Evolutionary conservation across 2,888 invertebrate genomes (phyloP).

Genomic region (Tethea ocularis): DNA sequence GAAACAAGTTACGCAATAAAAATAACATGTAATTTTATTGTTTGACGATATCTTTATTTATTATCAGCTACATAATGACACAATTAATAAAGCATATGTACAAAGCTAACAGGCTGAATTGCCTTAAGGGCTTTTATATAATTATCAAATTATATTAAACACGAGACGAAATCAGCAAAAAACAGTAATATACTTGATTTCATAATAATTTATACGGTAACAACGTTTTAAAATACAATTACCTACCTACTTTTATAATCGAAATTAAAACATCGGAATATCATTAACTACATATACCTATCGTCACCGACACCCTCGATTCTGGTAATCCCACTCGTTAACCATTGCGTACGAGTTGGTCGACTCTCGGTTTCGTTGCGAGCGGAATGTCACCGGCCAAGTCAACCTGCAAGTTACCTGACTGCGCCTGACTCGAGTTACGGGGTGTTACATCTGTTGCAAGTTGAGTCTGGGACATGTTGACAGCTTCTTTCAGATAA

Average conservation of each 20-base stretch:
- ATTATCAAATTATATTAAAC: no score
- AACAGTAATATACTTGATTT: not conserved
- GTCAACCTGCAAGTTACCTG: slow-evolving; percentile 42
- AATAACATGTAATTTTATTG: not conserved
- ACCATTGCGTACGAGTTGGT: slow-evolving; percentile 50
- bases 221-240: not conserved
- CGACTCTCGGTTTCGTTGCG: slow-evolving; percentile 66
- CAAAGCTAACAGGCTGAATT: not conserved
- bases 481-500: not conserved
- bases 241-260: not conserved
- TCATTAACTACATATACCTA: not conserved
- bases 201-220: not conserved
- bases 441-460: slow-evolving; percentile 25
- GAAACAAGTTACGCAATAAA: slow-evolving; percentile 8
- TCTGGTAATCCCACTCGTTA: slow-evolving; percentile 50
- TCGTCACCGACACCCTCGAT: slow-evolving; percentile 23
- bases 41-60: no score
- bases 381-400: slow-evolving; percentile 59
- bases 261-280: not conserved
- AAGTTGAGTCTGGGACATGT: not conserved
- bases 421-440: slow-evolving; percentile 36
- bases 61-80: not conserved
- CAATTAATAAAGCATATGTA: not conserved
- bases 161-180: not conserved
- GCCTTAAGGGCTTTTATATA: not conserved